A percentile compares a stretch with the other conserved stretches of the same genome.
Evolutionary conservation across 2,797 vertebrate genomes (phyloP).

Genomic region (Gambelia wislizenii): DNA sequence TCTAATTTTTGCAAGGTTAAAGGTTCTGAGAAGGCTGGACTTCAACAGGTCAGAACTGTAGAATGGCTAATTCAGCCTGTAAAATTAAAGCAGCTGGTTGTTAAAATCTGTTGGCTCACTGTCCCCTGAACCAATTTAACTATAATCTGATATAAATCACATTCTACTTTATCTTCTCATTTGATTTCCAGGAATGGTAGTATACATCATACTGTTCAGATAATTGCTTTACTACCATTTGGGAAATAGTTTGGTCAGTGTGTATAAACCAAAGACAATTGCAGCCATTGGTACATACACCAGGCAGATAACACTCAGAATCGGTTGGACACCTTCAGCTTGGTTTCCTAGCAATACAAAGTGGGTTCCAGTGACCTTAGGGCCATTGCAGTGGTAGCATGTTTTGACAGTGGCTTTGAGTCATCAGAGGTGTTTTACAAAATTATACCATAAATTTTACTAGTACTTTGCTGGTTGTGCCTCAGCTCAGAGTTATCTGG

Average conservation of each 20-base stretch:
- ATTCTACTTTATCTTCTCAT: background rate
- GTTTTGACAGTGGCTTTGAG: background rate
- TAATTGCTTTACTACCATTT: background rate
- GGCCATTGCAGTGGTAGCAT: background rate
- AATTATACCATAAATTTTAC: background rate
- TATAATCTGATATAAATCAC: background rate
- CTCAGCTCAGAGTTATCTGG: background rate
- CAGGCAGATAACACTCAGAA: background rate
- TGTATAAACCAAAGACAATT: background rate
- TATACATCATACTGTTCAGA: background rate
- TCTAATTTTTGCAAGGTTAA: background rate
- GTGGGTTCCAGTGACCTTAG: background rate
- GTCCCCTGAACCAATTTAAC: background rate
- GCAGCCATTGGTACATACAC: background rate
- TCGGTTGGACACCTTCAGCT: too few relatives aligned
- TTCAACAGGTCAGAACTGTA: background rate
- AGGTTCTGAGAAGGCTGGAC: background rate
- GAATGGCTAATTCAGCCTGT: background rate
- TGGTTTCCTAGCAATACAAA: slow-evolving; percentile 7
- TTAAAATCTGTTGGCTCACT: background rate
- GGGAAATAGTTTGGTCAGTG: background rate
- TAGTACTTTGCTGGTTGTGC: background rate
- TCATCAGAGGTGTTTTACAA: background rate
- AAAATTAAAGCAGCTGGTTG: background rate
- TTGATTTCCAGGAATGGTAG: background rate